These are phyloP conservation scores for Acronicta leporina DNA, from an alignment of 2,888 invertebrate species.

Conservation along the genomic window DNA sequence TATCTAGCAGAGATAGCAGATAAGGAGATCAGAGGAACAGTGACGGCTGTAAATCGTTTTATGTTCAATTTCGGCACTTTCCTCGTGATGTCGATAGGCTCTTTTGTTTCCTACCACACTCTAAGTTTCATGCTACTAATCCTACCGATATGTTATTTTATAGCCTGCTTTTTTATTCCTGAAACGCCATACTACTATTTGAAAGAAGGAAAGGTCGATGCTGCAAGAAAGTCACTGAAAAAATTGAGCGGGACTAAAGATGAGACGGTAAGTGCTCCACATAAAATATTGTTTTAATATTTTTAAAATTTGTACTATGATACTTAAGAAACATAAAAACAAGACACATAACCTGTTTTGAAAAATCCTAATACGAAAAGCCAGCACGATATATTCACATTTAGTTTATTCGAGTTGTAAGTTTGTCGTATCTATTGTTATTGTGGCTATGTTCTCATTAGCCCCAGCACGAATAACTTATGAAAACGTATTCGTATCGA, in stretches of 20 bases:
- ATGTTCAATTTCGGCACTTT: slow-evolving; percentile 78
- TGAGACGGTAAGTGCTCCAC: slow-evolving; percentile 61
- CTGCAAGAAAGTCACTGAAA: slow-evolving; percentile 77
- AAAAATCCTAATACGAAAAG: no score
- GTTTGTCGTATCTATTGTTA: no score
- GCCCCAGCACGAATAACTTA: no score
- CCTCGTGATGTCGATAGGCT: slow-evolving; percentile 76
- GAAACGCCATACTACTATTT: slow-evolving; percentile 90
- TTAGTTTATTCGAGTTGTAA: no score
- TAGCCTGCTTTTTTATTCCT: slow-evolving; percentile 87
- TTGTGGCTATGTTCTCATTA: no score
- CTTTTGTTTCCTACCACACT: slow-evolving; percentile 74
- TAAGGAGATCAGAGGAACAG: slow-evolving; percentile 77
- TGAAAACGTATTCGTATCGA: no score
- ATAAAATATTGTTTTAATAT: slow-evolving; percentile 5
- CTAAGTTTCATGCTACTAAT: slow-evolving; percentile 79
- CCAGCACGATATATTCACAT: no score
- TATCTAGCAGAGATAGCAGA: slow-evolving; percentile 83
- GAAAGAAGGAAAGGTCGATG: slow-evolving; percentile 81
- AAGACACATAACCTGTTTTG: no score
- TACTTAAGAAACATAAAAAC: no score
- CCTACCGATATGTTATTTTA: slow-evolving; percentile 82
- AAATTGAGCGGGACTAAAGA: slow-evolving; percentile 74
- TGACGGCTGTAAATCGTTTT: slow-evolving; percentile 69
- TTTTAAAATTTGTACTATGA: no score